Percentiles rank a stretch among this genome's conserved stretches.
Evolutionary conservation across 2,113 vertebrate genomes (phyloP).

Genomic region (Megaceryle torquata): DNA sequence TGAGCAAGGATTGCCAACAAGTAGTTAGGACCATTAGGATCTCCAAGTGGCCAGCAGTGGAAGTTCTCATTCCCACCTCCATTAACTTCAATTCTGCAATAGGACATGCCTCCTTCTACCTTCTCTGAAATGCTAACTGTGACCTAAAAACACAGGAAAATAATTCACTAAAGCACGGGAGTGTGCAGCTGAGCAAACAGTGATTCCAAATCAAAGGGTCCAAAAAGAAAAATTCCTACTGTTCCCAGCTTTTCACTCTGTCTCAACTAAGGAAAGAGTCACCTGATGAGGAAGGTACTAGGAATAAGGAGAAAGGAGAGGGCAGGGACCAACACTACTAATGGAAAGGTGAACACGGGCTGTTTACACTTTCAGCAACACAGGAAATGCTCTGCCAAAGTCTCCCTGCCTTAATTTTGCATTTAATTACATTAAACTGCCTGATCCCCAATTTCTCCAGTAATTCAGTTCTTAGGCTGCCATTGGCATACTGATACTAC

Average conservation of each 20-base stretch:
- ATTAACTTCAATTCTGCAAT: not conserved
- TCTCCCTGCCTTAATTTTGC: not conserved
- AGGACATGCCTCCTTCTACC: not conserved
- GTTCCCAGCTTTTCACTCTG: not conserved
- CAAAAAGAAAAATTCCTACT: not conserved
- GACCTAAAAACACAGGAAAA: not conserved
- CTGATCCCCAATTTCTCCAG: not conserved
- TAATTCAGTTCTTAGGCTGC: not conserved
- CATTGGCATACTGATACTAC: not conserved
- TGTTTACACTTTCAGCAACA: not conserved
- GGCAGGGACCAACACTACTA: not conserved
- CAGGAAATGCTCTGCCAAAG: not conserved
- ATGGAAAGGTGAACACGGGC: fast-evolving
- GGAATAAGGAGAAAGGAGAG: not conserved
- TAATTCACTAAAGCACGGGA: not conserved
- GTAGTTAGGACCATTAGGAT: not conserved
- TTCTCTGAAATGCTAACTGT: not conserved
- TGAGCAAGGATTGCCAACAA: not conserved
- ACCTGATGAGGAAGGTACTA: not conserved
- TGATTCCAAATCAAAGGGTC: not conserved
- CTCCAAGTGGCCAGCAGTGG: not conserved
- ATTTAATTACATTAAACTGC: not conserved
- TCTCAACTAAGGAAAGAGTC: not conserved
- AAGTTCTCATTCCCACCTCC: not conserved
- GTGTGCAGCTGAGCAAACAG: not conserved